Evolutionary conservation across 2,113 vertebrate genomes (phyloP), one percentile per base, ranked within the genome.

Genomic region (Lepus americanus): DNA sequence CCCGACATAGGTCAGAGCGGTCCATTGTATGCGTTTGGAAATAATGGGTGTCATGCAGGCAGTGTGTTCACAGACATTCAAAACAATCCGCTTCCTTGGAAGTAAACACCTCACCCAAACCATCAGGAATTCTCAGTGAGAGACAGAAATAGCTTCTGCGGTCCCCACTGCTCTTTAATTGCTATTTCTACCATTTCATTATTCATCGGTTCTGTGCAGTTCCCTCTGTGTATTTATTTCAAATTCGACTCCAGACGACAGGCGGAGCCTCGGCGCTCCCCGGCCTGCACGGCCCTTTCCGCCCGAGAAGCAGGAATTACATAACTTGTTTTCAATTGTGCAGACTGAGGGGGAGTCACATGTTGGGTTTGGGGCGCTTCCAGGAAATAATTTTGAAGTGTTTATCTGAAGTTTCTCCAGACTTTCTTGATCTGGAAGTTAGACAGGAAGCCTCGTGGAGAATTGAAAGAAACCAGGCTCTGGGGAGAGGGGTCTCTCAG

Each of bases 241-340:
- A 96, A 96, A 88, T 92, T 94, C 79, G 95, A 95, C 85, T 96
- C 90, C 95, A 97, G 97, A 95, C 51, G 74, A 74, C 95, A 97
- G 94, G 96, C 93, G 87, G 76, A 22, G 89, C 36, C 85, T 85
- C 90, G 84, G 74, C 20, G 86, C 87, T 94, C 79, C 87, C 74
- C 36, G 81, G 85, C 86, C 85, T 87, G 72, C 87, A 85, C 69
- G 70, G 95, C 87, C 92, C 95, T 93, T 95, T 81, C 95, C 85
- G 67, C 90, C 27, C 2, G 70, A 96, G 94, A 96, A 97, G 85
- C 87, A 92, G 89, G 78, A 96, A 92, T 97, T 97, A 97, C 95
- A 89, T 96, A 97, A 97, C 97, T 94, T 97, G 97, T 97, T 97
- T 97, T 97, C 96, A 89, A 81, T 89, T 94, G 90, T 89, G 95